Evolutionary conservation across 1,140 invertebrate species (phyloP).

Genomic region (Penaeus chinensis): DNA sequence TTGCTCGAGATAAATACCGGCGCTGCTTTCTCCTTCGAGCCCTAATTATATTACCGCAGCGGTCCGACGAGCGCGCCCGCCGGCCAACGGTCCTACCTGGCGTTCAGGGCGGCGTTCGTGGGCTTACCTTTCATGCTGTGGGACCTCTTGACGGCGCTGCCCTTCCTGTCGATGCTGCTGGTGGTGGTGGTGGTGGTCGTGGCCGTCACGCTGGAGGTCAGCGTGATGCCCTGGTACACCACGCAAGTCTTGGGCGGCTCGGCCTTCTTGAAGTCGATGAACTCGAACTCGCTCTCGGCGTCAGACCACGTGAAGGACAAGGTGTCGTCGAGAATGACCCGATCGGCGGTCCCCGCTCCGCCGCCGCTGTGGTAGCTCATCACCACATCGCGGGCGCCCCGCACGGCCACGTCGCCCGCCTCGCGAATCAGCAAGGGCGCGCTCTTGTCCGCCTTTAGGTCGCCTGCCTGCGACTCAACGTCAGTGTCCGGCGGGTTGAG

Average conservation of each 20-base stretch:
- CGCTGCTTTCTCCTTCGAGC: too few species aligned
- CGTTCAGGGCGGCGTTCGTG: too few species aligned
- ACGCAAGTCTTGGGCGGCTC: conserved; percentile 54
- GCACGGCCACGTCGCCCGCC: background rate
- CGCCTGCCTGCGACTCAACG: background rate
- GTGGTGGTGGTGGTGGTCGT: conserved; percentile 33
- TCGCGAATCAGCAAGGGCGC: conserved; percentile 30
- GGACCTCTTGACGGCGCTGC: conserved; percentile 40
- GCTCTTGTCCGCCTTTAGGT: background rate
- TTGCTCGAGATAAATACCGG: too few species aligned
- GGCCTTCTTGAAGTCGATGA: conserved; percentile 52
- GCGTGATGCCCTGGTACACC: conserved; percentile 39
- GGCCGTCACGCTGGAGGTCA: background rate
- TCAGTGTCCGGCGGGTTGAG: conserved; percentile 44
- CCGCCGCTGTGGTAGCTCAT: background rate
- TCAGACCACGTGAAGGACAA: conserved; percentile 53
- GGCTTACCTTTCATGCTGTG: conserved; percentile 58
- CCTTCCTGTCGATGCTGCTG: background rate
- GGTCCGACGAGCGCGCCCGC: background rate
- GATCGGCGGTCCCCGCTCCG: background rate
- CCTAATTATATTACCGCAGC: background rate
- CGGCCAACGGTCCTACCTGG: too few species aligned
- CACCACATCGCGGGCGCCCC: background rate
- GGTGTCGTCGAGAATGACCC: conserved; percentile 20
- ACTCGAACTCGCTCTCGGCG: conserved; percentile 57